These are phyloP conservation scores for Apis mellifera DNA, from an alignment of 1,140 invertebrate genomes.

Conservation along the genomic window Amel_HAv3.1 CM009936.2:13251501-13252000, in stretches of 20 bases:
- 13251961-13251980: no score
- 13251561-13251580: constrained; percentile 85
- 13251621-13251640: constrained; percentile 80
- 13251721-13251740: constrained; percentile 1
- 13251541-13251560: constrained; percentile 86
- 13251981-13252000: no score
- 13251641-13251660: constrained; percentile 86
- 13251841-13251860: neutral
- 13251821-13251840: neutral
- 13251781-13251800: neutral
- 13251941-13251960: neutral
- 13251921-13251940: neutral
- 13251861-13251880: neutral
- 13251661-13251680: constrained; percentile 90
- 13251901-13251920: neutral
- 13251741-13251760: neutral
- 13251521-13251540: constrained; percentile 84
- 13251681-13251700: constrained; percentile 75
- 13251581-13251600: constrained; percentile 84
- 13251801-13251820: neutral
- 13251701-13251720: constrained; percentile 66
- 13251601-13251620: constrained; percentile 78
- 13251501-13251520: constrained; percentile 85
- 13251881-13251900: neutral
- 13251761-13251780: constrained; percentile 11